These are phyloP conservation scores for Sebastes trivittatus DNA, from an alignment of 2,797 vertebrate species.

Conservation along the genomic window DNA sequence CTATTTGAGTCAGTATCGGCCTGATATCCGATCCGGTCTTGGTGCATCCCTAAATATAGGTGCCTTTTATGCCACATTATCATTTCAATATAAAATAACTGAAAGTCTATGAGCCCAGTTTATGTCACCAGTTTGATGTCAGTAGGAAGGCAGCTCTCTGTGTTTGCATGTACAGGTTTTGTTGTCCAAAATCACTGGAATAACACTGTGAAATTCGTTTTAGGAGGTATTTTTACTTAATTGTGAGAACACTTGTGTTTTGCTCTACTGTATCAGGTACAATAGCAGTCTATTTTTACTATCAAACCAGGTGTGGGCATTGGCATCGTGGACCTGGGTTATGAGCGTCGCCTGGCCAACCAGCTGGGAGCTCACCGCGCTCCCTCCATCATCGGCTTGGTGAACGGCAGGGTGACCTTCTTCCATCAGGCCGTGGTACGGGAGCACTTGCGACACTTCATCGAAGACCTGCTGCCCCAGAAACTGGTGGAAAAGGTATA, in stretches of 20 bases:
- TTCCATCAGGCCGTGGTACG: slow-evolving; percentile 90
- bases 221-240: background rate
- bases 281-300: background rate
- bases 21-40: no score
- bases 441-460: slow-evolving; percentile 90
- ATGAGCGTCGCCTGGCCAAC: slow-evolving; percentile 90
- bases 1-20: no score
- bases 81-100: background rate
- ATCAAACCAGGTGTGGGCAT: slow-evolving; percentile 89
- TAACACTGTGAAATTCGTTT: background rate
- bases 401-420: slow-evolving; percentile 91
- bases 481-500: slow-evolving; percentile 92
- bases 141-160: background rate
- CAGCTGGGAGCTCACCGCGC: slow-evolving; percentile 93
- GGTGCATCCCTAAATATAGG: background rate
- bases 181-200: background rate
- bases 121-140: no score
- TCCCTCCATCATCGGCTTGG: slow-evolving; percentile 90
- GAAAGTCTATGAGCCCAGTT: background rate
- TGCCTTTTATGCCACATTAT: background rate
- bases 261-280: background rate
- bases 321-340: slow-evolving; percentile 92
- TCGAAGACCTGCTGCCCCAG: slow-evolving; percentile 91
- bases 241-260: background rate
- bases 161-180: background rate